Percentiles rank a stretch among this genome's conserved stretches.
phyloP scores from a whole-genome alignment of 2,888 invertebrate genomes.

The Nemapogon koenigi region DNA sequence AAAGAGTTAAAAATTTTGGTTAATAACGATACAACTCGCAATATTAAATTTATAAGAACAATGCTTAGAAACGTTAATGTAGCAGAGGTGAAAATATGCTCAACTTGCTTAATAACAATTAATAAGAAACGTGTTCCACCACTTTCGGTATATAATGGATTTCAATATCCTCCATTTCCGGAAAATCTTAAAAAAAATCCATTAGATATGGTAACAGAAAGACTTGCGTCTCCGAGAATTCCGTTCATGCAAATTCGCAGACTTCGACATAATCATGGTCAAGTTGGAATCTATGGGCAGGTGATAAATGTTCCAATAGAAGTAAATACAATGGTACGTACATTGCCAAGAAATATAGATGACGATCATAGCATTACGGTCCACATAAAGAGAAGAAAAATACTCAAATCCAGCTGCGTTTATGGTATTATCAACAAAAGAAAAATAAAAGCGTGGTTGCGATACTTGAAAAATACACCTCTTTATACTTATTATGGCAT shows the following conservation, averaged over 20 bases:
- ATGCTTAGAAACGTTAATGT: slow-evolving; percentile 13
- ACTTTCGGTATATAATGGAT: slow-evolving; percentile 16
- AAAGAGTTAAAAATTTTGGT: slow-evolving; percentile 10
- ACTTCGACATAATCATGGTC: slow-evolving; percentile 21
- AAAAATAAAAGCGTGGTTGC: slow-evolving; percentile 20
- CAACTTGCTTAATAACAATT: slow-evolving; percentile 16
- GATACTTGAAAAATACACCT: slow-evolving; percentile 16
- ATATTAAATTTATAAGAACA: slow-evolving; percentile 16
- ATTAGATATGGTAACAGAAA: slow-evolving; percentile 16
- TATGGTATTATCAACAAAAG: slow-evolving; percentile 19
- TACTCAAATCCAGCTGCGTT: slow-evolving; percentile 21
- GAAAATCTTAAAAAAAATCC: slow-evolving; percentile 10
- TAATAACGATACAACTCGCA: slow-evolving; percentile 9
- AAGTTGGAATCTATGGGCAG: slow-evolving; percentile 21
- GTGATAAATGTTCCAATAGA: slow-evolving; percentile 23
- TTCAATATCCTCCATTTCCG: slow-evolving; percentile 16
- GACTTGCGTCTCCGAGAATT: slow-evolving; percentile 15
- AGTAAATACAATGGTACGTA: slow-evolving; percentile 20
- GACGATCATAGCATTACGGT: slow-evolving; percentile 23
- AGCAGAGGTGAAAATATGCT: slow-evolving; percentile 16
- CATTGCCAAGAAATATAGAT: slow-evolving; percentile 19
- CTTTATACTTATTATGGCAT: slow-evolving; percentile 15
- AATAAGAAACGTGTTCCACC: slow-evolving; percentile 15
- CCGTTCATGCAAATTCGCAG: slow-evolving; percentile 15
- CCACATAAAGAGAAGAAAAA: slow-evolving; percentile 20